Evolutionary conservation across 2,113 vertebrate genomes (phyloP).

Genomic region (Meriones unguiculatus): DNA sequence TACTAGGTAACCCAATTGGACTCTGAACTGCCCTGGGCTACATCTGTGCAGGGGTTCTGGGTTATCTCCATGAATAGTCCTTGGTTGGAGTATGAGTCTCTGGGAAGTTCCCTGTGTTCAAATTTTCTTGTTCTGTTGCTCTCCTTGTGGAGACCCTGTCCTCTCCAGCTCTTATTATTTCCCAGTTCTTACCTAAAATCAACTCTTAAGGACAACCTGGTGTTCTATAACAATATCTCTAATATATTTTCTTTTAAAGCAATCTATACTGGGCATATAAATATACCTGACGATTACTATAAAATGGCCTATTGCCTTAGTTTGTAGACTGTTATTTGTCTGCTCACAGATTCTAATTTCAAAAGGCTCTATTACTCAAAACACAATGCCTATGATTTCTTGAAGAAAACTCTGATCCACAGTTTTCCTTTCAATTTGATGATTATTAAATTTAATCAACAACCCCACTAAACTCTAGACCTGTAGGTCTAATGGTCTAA

Average conservation of each 20-base stretch:
- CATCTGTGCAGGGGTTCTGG: no score
- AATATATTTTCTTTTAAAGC: not conserved
- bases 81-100: no score
- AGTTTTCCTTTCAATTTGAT: conserved; percentile 26
- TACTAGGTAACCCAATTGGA: no score
- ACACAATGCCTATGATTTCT: not conserved
- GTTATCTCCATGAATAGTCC: no score
- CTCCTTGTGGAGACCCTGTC: no score
- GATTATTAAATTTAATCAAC: conserved; percentile 36
- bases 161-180: no score
- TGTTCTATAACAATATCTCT: not conserved
- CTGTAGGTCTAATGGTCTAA: not conserved
- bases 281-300: not conserved
- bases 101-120: no score
- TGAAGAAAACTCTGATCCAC: not conserved
- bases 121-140: no score
- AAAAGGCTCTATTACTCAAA: conserved; percentile 1
- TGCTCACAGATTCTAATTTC: not conserved
- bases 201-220: not conserved
- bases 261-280: not conserved
- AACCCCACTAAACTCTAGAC: not conserved
- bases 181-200: no score
- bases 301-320: not conserved
- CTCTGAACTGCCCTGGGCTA: no score
- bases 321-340: conserved; percentile 9